These are phyloP conservation scores for Carassius carassius DNA, from an alignment of 2,113 vertebrate genomes.

Conservation along the genomic window DNA sequence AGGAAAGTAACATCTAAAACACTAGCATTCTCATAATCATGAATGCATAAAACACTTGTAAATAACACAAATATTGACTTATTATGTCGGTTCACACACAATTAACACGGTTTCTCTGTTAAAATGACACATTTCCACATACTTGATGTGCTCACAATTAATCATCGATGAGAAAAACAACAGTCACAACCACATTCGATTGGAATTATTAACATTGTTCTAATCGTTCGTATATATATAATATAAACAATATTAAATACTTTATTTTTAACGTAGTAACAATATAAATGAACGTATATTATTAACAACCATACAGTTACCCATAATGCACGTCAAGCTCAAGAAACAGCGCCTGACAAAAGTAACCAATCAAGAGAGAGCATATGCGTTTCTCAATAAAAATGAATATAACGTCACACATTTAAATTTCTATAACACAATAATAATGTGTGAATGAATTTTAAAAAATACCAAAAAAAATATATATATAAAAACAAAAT, in stretches of 20 bases:
- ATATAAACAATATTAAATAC: neutral
- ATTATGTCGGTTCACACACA: too few species aligned
- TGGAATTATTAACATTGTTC: neutral
- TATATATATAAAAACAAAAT: neutral
- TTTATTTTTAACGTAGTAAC: neutral
- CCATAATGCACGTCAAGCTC: slow-evolving; percentile 13
- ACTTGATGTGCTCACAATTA: neutral
- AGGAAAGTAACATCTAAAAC: neutral
- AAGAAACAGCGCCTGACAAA: neutral
- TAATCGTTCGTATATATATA: neutral
- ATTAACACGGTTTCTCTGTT: neutral
- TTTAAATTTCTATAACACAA: too few species aligned
- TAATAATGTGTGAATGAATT: neutral
- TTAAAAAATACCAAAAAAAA: too few species aligned
- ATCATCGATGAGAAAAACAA: slow-evolving; percentile 25
- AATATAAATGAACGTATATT: neutral
- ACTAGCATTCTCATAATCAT: neutral
- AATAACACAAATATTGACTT: neutral
- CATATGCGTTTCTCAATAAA: neutral
- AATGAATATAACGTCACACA: neutral
- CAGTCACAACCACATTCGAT: neutral
- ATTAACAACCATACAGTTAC: neutral
- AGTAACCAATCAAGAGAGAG: slow-evolving; percentile 24
- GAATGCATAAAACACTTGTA: neutral
- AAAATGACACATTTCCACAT: neutral